Conservation (phyloP, 2,113 vertebrate species). For the Eptatretus burgeri region DNA sequence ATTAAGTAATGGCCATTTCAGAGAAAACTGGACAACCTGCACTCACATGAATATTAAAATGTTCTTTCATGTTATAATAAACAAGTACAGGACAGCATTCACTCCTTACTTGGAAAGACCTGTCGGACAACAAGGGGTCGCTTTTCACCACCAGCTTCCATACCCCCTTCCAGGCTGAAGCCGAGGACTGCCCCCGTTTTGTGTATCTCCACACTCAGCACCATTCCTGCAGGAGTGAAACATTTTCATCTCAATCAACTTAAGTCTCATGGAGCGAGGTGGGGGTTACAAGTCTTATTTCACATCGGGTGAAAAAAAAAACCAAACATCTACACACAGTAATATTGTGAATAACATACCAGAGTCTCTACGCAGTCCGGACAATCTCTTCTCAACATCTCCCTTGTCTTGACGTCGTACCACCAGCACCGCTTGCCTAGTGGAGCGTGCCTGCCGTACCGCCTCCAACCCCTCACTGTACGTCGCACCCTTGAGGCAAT, state of each 20-base stretch:
- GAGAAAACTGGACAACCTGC: no score
- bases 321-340: no score
- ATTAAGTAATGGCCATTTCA: no score
- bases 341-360: no score
- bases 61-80: no score
- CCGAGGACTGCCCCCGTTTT: conserved; percentile 23
- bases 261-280: no score
- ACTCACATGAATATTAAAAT: no score
- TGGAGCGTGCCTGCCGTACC: conserved; percentile 40
- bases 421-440: conserved; percentile 28
- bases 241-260: no score
- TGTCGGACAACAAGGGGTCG: conserved; percentile 23
- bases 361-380: no score
- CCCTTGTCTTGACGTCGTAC: conserved; percentile 24
- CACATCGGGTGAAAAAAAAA: no score
- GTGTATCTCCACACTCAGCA: conserved; percentile 16
- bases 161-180: conserved; percentile 29
- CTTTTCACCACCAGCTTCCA: conserved; percentile 18
- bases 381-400: background rate
- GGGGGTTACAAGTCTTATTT: no score
- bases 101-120: conserved; percentile 23
- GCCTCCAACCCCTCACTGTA: conserved; percentile 38
- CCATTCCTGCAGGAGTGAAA: conserved; percentile 8
- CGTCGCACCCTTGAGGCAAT: conserved; percentile 24
- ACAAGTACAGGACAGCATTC: no score